phyloP scores from a whole-genome alignment of 2,113 vertebrate genomes.

The Leiothrix lutea region DNA sequence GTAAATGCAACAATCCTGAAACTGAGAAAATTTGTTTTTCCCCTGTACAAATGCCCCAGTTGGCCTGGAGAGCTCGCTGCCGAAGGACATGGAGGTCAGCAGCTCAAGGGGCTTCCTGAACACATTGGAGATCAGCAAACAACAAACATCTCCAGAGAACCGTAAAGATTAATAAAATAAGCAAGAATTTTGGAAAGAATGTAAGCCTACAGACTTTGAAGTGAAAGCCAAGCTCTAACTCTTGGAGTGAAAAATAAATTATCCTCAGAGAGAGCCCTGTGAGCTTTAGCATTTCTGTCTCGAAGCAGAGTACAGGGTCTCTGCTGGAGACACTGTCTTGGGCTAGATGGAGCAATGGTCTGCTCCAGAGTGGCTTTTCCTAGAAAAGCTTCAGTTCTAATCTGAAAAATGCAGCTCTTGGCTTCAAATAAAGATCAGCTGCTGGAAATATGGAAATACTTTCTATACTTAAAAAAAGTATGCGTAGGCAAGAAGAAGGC shows the following conservation, averaged over 20 bases:
- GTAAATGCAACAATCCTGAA: not conserved
- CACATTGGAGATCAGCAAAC: not conserved
- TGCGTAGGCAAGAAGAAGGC: conserved; percentile 41
- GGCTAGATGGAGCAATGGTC: not conserved
- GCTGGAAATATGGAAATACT: conserved; percentile 61
- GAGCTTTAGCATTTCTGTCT: not conserved
- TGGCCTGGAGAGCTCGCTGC: not conserved
- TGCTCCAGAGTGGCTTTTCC: conserved; percentile 35
- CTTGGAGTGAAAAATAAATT: conserved; percentile 16
- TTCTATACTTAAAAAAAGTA: conserved; percentile 56
- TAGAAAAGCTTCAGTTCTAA: conserved; percentile 44
- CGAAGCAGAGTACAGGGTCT: not conserved
- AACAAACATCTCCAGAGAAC: not conserved
- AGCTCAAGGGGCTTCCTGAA: not conserved
- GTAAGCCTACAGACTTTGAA: conserved; percentile 1
- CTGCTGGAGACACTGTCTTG: not conserved
- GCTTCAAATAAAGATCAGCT: conserved; percentile 61
- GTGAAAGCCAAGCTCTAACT: conserved; percentile 23
- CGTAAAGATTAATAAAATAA: conserved; percentile 23
- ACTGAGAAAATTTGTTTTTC: not conserved
- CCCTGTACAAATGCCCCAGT: not conserved
- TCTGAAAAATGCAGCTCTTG: conserved; percentile 40
- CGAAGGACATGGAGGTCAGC: not conserved
- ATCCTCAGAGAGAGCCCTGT: not conserved
- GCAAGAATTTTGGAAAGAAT: conserved; percentile 33